Percentiles rank a stretch among this genome's conserved stretches.
Conservation (phyloP, 2,113 vertebrate genomes). For the Origma solitaria region DNA sequence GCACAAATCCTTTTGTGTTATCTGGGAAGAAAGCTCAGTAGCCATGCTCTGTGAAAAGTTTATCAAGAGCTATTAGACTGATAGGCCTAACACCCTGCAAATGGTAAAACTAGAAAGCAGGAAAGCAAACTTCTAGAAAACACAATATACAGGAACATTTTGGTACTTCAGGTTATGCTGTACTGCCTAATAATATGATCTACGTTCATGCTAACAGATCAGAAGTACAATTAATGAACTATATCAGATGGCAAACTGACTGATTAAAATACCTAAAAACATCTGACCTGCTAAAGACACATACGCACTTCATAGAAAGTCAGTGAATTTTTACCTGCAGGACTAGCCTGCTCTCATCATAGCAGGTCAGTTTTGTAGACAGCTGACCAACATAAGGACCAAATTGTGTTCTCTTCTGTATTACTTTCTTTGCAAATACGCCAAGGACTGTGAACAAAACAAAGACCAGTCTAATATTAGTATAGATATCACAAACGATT, state of each 20-base stretch:
- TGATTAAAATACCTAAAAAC: not conserved
- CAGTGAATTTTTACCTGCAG: constrained; percentile 45
- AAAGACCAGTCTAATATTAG: not conserved
- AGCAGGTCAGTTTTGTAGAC: constrained; percentile 53
- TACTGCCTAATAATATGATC: not conserved
- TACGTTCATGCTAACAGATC: not conserved
- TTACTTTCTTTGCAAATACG: constrained; percentile 64
- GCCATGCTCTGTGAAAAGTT: not conserved
- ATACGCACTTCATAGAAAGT: not conserved
- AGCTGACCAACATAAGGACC: constrained; percentile 63
- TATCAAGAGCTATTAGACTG: not conserved
- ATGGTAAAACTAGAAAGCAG: not conserved
- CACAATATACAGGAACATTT: not conserved
- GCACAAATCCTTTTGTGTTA: not conserved
- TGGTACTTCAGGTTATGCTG: not conserved
- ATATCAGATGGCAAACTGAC: not conserved
- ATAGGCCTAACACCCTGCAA: not conserved
- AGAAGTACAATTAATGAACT: not conserved
- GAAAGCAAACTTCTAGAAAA: not conserved
- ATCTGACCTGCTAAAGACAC: not conserved
- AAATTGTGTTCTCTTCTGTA: constrained; percentile 65
- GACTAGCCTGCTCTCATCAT: constrained; percentile 63
- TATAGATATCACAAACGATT: not conserved
- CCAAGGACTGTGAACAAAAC: constrained; percentile 51
- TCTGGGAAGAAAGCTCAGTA: not conserved